phyloP scores from a whole-genome alignment of 2,113 vertebrate genomes.

The Paracanthobrama guichenoti region DNA sequence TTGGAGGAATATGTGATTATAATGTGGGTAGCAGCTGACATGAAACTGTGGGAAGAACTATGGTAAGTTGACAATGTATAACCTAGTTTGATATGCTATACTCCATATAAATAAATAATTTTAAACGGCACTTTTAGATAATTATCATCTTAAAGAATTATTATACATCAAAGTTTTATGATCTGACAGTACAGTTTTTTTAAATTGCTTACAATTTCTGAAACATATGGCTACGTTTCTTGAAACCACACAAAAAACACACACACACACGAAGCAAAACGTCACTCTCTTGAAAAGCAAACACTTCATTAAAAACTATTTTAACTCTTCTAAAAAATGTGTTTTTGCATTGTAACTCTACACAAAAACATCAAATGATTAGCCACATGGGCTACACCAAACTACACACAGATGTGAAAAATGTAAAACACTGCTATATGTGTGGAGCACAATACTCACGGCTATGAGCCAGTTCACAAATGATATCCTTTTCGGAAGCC shows the following conservation, averaged over 20 bases:
- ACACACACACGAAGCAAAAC: no score
- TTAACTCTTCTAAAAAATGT: background rate
- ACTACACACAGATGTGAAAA: no score
- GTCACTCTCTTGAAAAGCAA: no score
- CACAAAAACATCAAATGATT: no score
- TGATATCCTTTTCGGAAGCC: background rate
- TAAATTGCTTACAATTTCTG: no score
- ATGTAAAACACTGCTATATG: no score
- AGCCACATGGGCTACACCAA: no score
- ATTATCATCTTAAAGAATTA: background rate
- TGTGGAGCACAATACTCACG: constrained; percentile 68
- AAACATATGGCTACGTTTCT: no score
- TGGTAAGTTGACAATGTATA: background rate
- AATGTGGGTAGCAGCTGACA: background rate
- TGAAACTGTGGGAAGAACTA: background rate
- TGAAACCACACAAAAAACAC: no score
- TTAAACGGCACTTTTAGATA: background rate
- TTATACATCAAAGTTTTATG: no score
- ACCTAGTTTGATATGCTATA: background rate
- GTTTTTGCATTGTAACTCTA: no score
- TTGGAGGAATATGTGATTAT: background rate
- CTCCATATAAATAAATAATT: background rate
- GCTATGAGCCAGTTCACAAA: constrained; percentile 78
- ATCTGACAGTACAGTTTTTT: background rate
- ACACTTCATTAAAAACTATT: no score